phyloP scores from a whole-genome alignment of 2,888 invertebrate species.

The Cheilosia soror region DNA sequence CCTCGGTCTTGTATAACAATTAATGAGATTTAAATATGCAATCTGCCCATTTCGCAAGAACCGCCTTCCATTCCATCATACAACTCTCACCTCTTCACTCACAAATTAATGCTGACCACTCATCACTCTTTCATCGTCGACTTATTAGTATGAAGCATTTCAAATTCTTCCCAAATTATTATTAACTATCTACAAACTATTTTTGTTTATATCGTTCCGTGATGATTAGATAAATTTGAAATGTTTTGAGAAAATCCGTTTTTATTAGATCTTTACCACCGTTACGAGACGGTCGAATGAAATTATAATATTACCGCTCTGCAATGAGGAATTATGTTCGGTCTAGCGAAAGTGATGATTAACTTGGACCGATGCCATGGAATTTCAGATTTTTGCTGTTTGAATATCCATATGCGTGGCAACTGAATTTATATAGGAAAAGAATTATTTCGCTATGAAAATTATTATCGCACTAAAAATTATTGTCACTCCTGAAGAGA shows the following conservation, averaged over 20 bases:
- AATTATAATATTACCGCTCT: conserved; percentile 48
- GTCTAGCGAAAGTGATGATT: conserved; percentile 83
- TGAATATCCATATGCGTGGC: conserved; percentile 37
- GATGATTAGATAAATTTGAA: conserved; percentile 44
- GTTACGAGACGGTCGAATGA: conserved; percentile 41
- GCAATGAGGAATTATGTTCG: conserved; percentile 68
- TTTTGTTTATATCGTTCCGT: conserved; percentile 53
- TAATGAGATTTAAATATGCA: no score
- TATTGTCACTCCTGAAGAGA: conserved; percentile 45
- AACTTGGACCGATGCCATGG: conserved; percentile 80
- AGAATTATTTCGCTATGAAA: conserved; percentile 40
- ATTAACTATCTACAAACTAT: conserved; percentile 25
- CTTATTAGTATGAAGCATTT: conserved; percentile 20
- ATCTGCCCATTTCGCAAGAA: background rate
- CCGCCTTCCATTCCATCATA: no score
- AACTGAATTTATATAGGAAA: conserved; percentile 29
- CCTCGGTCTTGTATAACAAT: no score
- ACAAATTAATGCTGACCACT: conserved; percentile 16
- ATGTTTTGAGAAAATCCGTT: conserved; percentile 46
- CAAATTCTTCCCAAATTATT: conserved; percentile 3
- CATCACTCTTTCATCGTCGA: conserved; percentile 37
- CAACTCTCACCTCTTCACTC: background rate
- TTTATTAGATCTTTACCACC: conserved; percentile 49
- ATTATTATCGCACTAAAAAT: conserved; percentile 61
- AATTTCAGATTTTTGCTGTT: conserved; percentile 79